Percentiles rank a stretch among this genome's conserved stretches.
Conservation (phyloP, 2,113 vertebrate genomes). For the Onychostruthus taczanowskii region DNA sequence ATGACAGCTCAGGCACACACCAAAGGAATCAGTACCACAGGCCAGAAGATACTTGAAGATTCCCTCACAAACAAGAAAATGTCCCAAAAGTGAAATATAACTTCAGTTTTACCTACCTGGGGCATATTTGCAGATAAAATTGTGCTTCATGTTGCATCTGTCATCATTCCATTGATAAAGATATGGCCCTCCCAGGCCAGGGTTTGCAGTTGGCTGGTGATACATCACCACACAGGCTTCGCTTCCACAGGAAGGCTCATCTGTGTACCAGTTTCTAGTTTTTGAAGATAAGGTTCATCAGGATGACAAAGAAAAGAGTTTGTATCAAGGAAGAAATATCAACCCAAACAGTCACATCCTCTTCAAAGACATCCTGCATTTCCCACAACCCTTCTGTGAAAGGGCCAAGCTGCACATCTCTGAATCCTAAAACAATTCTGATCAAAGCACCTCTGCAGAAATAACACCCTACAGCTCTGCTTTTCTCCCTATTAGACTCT, state of each 20-base stretch:
- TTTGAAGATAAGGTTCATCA: neutral
- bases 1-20: neutral
- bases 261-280: slow-evolving; percentile 93
- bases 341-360: neutral
- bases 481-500: neutral
- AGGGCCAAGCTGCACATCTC: neutral
- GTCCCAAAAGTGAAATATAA: neutral
- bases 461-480: neutral
- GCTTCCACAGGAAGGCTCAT: slow-evolving; percentile 96
- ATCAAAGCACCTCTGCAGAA: neutral
- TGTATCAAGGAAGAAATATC: neutral
- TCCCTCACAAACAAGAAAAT: neutral
- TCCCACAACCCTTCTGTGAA: neutral
- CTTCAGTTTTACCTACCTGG: slow-evolving; percentile 73
- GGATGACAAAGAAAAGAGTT: neutral
- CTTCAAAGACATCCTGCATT: neutral
- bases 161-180: slow-evolving; percentile 98
- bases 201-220: slow-evolving; percentile 90
- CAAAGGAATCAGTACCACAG: neutral
- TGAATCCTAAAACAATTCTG: neutral
- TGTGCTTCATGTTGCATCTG: slow-evolving; percentile 99
- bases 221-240: slow-evolving; percentile 99
- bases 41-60: neutral
- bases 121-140: slow-evolving; percentile 97
- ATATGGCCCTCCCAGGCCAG: slow-evolving; percentile 90